Base-by-base conservation (phyloP, 2,113 vertebrate species). In the Raja brachyura region DNA sequence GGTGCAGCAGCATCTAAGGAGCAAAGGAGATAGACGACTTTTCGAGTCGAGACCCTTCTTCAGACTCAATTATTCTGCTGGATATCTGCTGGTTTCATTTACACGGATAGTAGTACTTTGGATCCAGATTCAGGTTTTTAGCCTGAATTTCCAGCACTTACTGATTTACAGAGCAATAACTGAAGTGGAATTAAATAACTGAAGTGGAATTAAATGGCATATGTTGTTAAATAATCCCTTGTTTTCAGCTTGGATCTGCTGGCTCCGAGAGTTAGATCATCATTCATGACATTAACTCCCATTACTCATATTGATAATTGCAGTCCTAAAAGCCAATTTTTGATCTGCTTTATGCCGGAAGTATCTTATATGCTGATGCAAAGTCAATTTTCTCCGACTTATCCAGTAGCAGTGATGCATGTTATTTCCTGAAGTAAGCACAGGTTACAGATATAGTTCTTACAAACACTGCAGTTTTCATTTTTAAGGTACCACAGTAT, bases 311-410 rank as follows among this genome's bases (percentile, higher is more conserved):
- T 39, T 90, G 10, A 88, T 33, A 28, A 18, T 68, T 90, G 4
- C 66, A 90, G 31, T 70, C 70, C 8, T 70, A 70, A 14, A 68
- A 70, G 33, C 33, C 59, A 39, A 31, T 70, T 70, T 90, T 90
- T 66, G 59, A 90, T 68, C 61, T 66, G 61, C 59, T 18, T 90
- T 90, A 70, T 48, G 31, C 9, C 13, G 88, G 16, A 48, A 39
- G 88, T 73, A 31, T 18, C 63, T 90, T 68, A 48, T 48, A 22
- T 31, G 48, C 18, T 90, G 88, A 90, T 16, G 39, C 31, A 70
- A 90, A 90, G 8, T 70, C 66, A 90, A 90, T 90, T 90, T 70
- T 90, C 66, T 90, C 6, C 63, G 63, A 90, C 31, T 33, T 70
- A 73, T 39, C 63, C 20, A 70, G 63, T 70, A 63, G 39, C 22